Conservation (phyloP, 2,888 invertebrate species). For the Hemithea aestivaria region DNA sequence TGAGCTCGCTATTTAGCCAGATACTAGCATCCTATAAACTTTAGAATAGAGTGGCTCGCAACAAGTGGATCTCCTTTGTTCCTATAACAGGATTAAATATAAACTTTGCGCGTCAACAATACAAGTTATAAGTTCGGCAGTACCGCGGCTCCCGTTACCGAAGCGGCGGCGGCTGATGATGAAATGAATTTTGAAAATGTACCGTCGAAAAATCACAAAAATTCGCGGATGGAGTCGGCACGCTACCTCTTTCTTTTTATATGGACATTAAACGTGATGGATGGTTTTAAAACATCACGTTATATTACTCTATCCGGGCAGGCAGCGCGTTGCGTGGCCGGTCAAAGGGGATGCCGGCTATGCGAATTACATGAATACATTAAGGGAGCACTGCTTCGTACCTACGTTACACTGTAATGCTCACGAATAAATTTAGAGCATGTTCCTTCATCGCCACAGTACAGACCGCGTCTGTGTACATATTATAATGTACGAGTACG, state of each 20-base stretch:
- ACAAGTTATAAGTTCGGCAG: conserved; percentile 20
- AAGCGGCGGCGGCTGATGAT: too few species aligned
- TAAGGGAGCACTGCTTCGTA: conserved; percentile 72
- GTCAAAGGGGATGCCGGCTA: conserved; percentile 78
- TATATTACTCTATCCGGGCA: conserved; percentile 74
- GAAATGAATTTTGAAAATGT: conserved; percentile 34
- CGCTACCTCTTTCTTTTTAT: conserved; percentile 67
- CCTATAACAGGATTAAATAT: conserved; percentile 30
- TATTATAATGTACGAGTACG: too few species aligned
- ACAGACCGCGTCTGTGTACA: conserved; percentile 52
- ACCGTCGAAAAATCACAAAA: conserved; percentile 46
- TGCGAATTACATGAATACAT: conserved; percentile 80
- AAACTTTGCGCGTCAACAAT: conserved; percentile 24
- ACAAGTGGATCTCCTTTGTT: conserved; percentile 46
- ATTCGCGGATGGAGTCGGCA: conserved; percentile 51
- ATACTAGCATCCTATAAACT: conserved; percentile 47
- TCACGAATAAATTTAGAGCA: conserved; percentile 75
- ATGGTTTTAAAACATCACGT: conserved; percentile 78
- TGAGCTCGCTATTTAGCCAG: conserved; percentile 37
- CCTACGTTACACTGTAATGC: conserved; percentile 75
- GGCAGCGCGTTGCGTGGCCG: conserved; percentile 75
- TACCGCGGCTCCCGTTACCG: conserved; percentile 10
- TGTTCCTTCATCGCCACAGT: conserved; percentile 66
- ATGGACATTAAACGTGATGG: conserved; percentile 77
- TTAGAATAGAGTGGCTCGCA: conserved; percentile 40